Percentiles rank a stretch among this genome's conserved stretches.
Evolutionary conservation across 2,888 invertebrate species (phyloP).

Genomic region (Sinhomidia bicolor): DNA sequence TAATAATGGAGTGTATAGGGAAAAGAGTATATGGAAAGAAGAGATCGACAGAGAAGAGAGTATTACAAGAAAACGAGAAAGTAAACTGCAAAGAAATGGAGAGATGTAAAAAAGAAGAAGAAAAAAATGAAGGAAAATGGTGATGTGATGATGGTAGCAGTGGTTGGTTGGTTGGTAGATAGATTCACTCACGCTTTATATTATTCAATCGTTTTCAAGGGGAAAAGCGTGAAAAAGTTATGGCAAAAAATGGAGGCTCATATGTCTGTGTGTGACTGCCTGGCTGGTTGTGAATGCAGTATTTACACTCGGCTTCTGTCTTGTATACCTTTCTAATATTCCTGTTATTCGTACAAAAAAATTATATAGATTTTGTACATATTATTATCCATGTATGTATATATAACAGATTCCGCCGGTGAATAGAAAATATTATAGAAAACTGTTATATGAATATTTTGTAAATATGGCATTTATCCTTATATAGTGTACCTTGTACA

Average conservation of each 20-base stretch:
- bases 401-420: no score
- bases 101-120: neutral
- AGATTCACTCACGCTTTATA: neutral
- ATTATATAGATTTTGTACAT: no score
- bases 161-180: slow-evolving; percentile 20
- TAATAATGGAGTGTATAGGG: no score
- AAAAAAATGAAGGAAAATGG: slow-evolving; percentile 9
- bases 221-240: slow-evolving; percentile 31
- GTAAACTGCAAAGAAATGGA: neutral
- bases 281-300: slow-evolving; percentile 48
- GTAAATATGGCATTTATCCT: no score
- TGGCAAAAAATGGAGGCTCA: slow-evolving; percentile 29
- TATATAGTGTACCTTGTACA: no score
- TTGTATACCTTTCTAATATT: neutral
- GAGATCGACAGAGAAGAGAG: neutral
- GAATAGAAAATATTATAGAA: no score
- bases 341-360: no score
- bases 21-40: neutral
- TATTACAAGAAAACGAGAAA: slow-evolving; percentile 48
- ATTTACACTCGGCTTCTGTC: neutral
- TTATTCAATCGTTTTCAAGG: slow-evolving; percentile 45
- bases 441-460: no score
- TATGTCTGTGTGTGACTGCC: slow-evolving; percentile 39
- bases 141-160: slow-evolving; percentile 23
- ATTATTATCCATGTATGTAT: no score